Evolutionary conservation across 2,888 invertebrate genomes (phyloP), one percentile per base, ranked within the genome.

Genomic region (Drosophila flavopinicola): DNA sequence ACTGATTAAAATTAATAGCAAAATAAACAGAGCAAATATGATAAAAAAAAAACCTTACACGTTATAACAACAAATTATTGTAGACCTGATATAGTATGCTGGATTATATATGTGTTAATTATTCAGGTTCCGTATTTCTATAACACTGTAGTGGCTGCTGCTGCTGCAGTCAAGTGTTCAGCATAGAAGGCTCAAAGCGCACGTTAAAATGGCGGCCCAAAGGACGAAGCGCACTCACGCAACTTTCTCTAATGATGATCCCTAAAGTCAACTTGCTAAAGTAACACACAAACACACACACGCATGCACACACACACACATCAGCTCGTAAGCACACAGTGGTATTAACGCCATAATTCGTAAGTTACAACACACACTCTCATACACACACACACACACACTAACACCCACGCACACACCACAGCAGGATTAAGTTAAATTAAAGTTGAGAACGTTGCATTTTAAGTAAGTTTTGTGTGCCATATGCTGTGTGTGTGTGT

Each of bases 281-380:
- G 85, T 76, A 78, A 72, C 84, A 69, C 51, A 70, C 76, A 66
- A 67, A 60, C 27, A 37, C 41, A 44, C 38, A 29, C 29, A 44
- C 42, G 37, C 49, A 56, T 20, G 11, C 45, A 38, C 17, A 48
- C 32, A 17, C 45, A 27, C 27, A 41, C 52, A 45, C 25, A 37
- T 45, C 27, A 20, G 60, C 53, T 61, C 76, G 71, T 75, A 76
- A 78, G 82, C 65, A 83, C 71, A 85, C 78, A 78, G 67, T 66
- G 84, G 85, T 76, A 83, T 83, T 83, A 85, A 74, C 78, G 85
- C 84, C 83, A 83, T 83, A 85, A 83, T 78, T 83, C 83, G 75
- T 56, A 72, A 67, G 64, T 74, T 68, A 73, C 73, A 85, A 52
- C 41, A 35, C 35, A 59, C 60, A 64, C n/a, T n/a, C n/a, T n/a